phyloP scores from a whole-genome alignment of 2,888 invertebrate species.

The Tribolium freemani region DNA sequence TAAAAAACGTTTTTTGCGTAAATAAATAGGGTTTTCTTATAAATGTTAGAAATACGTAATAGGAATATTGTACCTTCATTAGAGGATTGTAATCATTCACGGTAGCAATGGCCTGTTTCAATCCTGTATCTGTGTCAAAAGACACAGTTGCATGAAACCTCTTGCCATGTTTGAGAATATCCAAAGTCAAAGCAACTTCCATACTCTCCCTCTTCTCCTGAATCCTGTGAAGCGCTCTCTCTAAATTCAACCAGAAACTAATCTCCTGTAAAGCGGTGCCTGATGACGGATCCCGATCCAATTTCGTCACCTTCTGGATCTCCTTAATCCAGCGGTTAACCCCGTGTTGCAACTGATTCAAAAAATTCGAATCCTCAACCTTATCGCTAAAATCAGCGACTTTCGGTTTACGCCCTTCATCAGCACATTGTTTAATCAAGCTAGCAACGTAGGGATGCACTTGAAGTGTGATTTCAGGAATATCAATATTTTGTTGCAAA shows the following conservation, averaged over 20 bases:
- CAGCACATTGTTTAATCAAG: conserved; percentile 92
- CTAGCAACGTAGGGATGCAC: conserved; percentile 91
- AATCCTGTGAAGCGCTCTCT: conserved; percentile 94
- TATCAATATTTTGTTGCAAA: conserved; percentile 99
- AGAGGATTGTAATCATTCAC: conserved; percentile 98
- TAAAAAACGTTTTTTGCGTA: no score
- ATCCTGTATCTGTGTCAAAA: conserved; percentile 97
- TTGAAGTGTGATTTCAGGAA: conserved; percentile 96
- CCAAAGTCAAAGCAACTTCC: conserved; percentile 94
- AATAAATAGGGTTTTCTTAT: no score
- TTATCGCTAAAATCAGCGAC: conserved; percentile 97
- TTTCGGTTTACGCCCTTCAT: conserved; percentile 93
- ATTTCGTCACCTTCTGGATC: conserved; percentile 98
- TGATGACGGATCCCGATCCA: conserved; percentile 97
- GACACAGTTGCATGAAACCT: conserved; percentile 99
- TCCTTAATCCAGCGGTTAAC: conserved; percentile 99
- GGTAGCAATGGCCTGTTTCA: conserved; percentile 95
- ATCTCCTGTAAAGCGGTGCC: conserved; percentile 99
- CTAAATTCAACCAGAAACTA: conserved; percentile 99
- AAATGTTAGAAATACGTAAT: neutral
- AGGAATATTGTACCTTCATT: conserved; percentile 79
- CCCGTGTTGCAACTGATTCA: conserved; percentile 96
- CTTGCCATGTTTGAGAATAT: conserved; percentile 98
- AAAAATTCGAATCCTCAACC: conserved; percentile 95
- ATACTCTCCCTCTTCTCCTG: conserved; percentile 97